Evolutionary conservation across 2,888 invertebrate species (phyloP), one percentile per base, ranked within the genome.

Genomic region (Chesias legatella): DNA sequence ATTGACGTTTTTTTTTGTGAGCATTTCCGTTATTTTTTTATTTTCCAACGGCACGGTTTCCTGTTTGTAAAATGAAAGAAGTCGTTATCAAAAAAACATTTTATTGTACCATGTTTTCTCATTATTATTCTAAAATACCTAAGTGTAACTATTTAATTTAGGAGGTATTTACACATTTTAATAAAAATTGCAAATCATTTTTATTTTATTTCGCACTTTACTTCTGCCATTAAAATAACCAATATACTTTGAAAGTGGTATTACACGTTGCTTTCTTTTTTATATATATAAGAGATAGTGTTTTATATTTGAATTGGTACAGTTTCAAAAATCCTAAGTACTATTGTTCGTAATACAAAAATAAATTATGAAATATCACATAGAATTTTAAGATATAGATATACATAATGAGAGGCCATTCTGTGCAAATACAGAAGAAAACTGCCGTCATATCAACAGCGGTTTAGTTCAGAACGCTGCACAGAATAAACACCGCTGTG

Each of bases 41-140:
- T n/a, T n/a, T n/a, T n/a, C n/a, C n/a, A n/a, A n/a, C n/a, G n/a
- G n/a, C n/a, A n/a, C n/a, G n/a, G n/a, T n/a, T n/a, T n/a, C n/a
- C n/a, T 17, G 2, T 17, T 17, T 17, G 13, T 17, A 17, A 40
- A 54, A 55, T 51, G 47, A 53, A 49, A 52, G 25, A 24, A 24
- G 7, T 38, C 49, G 46, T 50, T 54, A 42, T 61, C 53, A 53
- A 56, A 57, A 56, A 57, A 60, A 51, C 53, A 54, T 56, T 59
- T 56, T 60, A 60, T 56, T 56, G 53, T 58, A 63, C 56, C 53
- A 56, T 56, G 51, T 48, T 52, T 53, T 43, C 45, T 45, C 42
- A 53, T 45, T 40, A 52, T 42, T 35, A 54, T 45, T 50, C 51
- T 42, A 51, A 48, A 20, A 52, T 32, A 27, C 33, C 46, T 44